Conservation (phyloP, 2,797 vertebrate species). For the Naso thynnoides region DNA sequence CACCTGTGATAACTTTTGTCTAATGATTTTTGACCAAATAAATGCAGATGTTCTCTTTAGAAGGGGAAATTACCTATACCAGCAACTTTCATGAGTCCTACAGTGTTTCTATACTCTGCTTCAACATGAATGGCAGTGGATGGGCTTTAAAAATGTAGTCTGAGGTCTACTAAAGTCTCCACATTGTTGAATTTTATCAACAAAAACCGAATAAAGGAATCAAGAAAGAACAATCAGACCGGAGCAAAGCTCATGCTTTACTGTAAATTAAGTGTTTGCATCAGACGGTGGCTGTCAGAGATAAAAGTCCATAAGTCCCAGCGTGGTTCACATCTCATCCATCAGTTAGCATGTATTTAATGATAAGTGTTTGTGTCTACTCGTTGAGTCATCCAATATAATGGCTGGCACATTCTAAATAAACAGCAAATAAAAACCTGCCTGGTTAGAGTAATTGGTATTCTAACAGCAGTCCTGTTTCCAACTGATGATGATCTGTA, state of each 20-base stretch:
- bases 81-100: too few relatives aligned
- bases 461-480: conserved; percentile 59
- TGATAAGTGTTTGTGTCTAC: conserved; percentile 34
- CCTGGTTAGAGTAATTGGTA: conserved; percentile 65
- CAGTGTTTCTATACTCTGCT: too few relatives aligned
- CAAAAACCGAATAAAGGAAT: background rate
- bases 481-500: conserved; percentile 75
- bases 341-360: conserved; percentile 41
- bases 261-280: conserved; percentile 25
- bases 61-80: too few relatives aligned
- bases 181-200: too few relatives aligned
- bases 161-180: too few relatives aligned
- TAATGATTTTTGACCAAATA: too few relatives aligned
- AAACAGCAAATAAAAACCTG: conserved; percentile 39
- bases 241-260: background rate
- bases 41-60: too few relatives aligned
- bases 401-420: conserved; percentile 49
- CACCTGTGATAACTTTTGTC: too few relatives aligned
- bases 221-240: background rate
- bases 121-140: too few relatives aligned
- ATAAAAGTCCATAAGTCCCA: conserved; percentile 29
- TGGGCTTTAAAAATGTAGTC: too few relatives aligned
- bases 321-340: conserved; percentile 33
- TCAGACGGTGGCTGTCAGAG: conserved; percentile 30
- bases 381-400: conserved; percentile 53